Conservation (phyloP, 35 echinoderm and acorn worm species). For the Heliocidaris erythrogramma region DNA sequence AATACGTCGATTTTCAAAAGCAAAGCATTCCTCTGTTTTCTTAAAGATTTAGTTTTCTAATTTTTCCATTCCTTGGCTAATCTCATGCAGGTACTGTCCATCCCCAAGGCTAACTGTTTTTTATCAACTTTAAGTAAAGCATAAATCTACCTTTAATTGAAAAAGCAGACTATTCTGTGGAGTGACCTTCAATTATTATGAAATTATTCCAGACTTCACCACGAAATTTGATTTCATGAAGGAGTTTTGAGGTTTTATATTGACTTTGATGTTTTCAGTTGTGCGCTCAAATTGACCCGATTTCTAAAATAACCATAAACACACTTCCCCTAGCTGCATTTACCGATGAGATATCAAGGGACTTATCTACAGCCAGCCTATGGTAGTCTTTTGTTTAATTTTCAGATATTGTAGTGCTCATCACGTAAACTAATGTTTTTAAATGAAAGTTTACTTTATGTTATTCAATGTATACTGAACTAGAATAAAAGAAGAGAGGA, state of each 20-base stretch:
- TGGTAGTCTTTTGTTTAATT: too few species aligned
- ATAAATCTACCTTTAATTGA: background rate
- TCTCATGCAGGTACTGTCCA: background rate
- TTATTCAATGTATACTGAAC: too few species aligned
- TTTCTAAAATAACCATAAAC: background rate
- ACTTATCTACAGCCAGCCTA: too few species aligned
- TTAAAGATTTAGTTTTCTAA: background rate
- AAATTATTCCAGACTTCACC: background rate
- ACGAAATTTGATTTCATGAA: background rate
- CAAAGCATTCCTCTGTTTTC: background rate
- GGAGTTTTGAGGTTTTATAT: background rate
- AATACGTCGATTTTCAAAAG: background rate
- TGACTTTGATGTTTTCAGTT: background rate
- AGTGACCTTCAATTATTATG: conserved; percentile 18
- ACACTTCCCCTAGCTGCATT: too few species aligned
- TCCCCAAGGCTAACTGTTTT: background rate
- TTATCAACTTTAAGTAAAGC: background rate
- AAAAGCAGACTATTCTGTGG: background rate
- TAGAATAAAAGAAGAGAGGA: too few species aligned
- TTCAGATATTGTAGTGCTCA: too few species aligned
- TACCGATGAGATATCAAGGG: too few species aligned
- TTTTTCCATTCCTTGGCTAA: background rate
- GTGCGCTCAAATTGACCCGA: background rate
- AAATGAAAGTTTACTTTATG: too few species aligned
- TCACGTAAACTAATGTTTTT: too few species aligned